Evolutionary conservation across 1,140 invertebrate species (phyloP).

Genomic region (Drosophila sulfurigaster): DNA sequence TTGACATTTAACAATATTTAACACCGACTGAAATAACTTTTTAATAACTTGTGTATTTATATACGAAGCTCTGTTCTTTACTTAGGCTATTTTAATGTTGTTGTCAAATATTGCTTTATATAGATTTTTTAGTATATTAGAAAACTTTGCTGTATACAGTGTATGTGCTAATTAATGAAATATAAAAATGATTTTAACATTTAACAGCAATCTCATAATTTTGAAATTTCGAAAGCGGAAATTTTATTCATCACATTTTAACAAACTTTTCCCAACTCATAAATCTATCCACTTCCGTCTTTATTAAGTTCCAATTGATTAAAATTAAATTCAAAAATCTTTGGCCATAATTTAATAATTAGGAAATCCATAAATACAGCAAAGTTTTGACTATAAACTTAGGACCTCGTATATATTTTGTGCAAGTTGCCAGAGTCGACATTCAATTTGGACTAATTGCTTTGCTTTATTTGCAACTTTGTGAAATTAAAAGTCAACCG

Average conservation of each 20-base stretch:
- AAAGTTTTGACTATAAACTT: slow-evolving; percentile 8
- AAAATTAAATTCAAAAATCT: neutral
- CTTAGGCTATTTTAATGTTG: neutral
- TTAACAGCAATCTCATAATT: no score
- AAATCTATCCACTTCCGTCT: neutral
- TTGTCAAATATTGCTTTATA: neutral
- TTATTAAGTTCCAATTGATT: neutral
- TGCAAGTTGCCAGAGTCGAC: neutral
- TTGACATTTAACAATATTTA: no score
- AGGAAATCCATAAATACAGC: neutral
- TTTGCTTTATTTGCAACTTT: slow-evolving; percentile 36
- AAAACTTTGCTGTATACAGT: no score
- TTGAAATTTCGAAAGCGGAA: no score
- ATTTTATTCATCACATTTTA: no score
- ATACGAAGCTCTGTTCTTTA: neutral
- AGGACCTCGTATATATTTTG: slow-evolving; percentile 4
- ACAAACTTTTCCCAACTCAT: neutral
- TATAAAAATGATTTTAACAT: no score
- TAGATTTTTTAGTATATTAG: neutral
- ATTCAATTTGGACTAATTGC: slow-evolving; percentile 34
- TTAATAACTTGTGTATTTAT: no score
- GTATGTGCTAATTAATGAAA: no score
- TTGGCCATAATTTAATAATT: neutral
- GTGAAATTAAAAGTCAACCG: slow-evolving; percentile 37
- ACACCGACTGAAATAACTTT: no score